These are phyloP conservation scores for Conus betulinus DNA, from an alignment of 1,140 invertebrate genomes.

Conservation along the genomic window DNA sequence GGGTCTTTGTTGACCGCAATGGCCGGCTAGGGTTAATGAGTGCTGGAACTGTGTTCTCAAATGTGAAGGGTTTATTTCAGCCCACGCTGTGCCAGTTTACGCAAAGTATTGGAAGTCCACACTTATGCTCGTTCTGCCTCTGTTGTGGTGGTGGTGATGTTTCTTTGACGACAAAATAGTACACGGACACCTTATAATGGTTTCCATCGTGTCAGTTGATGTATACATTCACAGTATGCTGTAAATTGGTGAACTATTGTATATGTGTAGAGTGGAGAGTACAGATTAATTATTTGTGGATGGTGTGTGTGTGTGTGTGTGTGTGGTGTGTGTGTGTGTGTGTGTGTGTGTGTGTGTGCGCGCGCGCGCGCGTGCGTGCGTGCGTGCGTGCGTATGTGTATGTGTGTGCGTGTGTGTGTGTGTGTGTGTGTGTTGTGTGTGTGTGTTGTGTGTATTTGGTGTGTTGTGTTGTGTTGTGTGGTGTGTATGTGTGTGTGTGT, in stretches of 20 bases:
- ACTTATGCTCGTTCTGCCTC: too few relatives aligned
- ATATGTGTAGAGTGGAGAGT: too few relatives aligned
- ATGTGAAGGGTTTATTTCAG: too few relatives aligned
- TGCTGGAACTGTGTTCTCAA: too few relatives aligned
- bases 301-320: background rate
- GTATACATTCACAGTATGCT: background rate
- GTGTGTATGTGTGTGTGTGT: constrained; percentile 25
- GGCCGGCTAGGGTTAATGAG: too few relatives aligned
- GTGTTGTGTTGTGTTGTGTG: constrained; percentile 25
- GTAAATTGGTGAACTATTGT: background rate
- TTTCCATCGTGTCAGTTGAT: background rate
- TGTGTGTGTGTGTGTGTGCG: constrained; percentile 8
- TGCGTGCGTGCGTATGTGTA: constrained; percentile 9
- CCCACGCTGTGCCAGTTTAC: too few relatives aligned
- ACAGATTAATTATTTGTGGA: background rate
- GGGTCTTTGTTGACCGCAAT: too few relatives aligned
- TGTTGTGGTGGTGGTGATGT: too few relatives aligned
- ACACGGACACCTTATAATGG: background rate
- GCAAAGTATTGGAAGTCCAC: too few relatives aligned
- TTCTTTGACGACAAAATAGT: too few relatives aligned
- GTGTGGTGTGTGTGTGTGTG: constrained; percentile 29
- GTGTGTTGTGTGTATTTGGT: constrained; percentile 3
- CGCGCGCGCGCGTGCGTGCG: background rate
- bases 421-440: too few relatives aligned
- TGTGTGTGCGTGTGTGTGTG: too few relatives aligned